A percentile compares a stretch with the other conserved stretches of the same genome.
These are phyloP conservation scores for Rynchops niger DNA, from an alignment of 2,113 vertebrate species.

Conservation along the genomic window DNA sequence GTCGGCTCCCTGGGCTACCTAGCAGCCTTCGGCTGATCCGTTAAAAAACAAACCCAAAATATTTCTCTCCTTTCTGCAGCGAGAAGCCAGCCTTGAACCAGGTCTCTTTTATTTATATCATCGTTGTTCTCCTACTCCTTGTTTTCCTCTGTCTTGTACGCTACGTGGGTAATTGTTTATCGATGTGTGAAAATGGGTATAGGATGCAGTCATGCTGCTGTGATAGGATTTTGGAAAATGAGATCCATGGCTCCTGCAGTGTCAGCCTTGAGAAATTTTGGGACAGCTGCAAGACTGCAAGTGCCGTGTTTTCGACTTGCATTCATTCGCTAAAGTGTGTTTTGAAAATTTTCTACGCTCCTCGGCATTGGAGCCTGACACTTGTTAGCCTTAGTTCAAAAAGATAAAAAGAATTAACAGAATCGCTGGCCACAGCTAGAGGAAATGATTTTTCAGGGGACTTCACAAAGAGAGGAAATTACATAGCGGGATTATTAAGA, in stretches of 20 bases:
- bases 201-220: neutral
- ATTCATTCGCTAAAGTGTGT: neutral
- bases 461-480: neutral
- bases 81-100: neutral
- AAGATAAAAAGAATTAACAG: neutral
- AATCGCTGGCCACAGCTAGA: neutral
- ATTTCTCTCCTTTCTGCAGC: neutral
- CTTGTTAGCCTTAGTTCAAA: neutral
- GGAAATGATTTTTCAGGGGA: neutral
- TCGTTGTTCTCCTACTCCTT: neutral
- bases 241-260: neutral
- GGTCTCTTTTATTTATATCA: neutral
- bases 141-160: neutral
- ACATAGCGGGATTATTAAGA: neutral
- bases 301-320: neutral
- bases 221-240: neutral
- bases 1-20: neutral
- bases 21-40: fast-evolving
- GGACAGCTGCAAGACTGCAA: neutral
- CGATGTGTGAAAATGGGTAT: neutral
- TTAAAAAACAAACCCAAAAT: neutral
- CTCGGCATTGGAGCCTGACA: neutral
- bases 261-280: neutral
- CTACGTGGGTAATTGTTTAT: neutral
- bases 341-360: neutral